A percentile compares a stretch with the other conserved stretches of the same genome.
phyloP scores from a whole-genome alignment of 2,113 vertebrate genomes.

The Turnix velox region DNA sequence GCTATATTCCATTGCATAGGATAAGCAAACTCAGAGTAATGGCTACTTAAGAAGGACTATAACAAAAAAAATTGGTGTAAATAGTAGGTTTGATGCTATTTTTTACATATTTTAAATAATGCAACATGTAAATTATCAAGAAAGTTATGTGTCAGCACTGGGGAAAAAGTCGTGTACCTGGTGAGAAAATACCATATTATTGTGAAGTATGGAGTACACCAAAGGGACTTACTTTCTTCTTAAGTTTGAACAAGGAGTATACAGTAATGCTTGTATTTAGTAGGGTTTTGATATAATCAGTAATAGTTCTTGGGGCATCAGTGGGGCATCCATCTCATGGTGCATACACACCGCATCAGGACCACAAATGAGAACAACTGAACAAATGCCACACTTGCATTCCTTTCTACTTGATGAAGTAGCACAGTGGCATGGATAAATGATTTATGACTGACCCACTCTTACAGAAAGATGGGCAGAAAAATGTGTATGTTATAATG shows the following conservation, averaged over 20 bases:
- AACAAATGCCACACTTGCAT: not conserved
- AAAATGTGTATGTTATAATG: not conserved
- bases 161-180: not conserved
- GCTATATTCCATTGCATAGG: not conserved
- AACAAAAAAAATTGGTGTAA: not conserved
- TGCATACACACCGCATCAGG: not conserved
- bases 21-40: not conserved
- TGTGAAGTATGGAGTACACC: not conserved
- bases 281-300: not conserved
- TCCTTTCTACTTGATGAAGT: not conserved
- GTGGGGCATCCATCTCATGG: fast-evolving
- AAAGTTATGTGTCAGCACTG: not conserved
- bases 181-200: not conserved
- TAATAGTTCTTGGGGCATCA: not conserved
- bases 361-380: not conserved
- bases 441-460: not conserved
- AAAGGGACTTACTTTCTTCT: not conserved
- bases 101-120: not conserved
- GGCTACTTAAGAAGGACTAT: not conserved
- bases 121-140: not conserved
- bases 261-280: not conserved
- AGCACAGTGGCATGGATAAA: not conserved
- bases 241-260: not conserved
- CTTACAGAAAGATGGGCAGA: not conserved
- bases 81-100: not conserved